Base-by-base conservation (phyloP, 2,888 invertebrate species). In the Tortricodes alternella region DNA sequence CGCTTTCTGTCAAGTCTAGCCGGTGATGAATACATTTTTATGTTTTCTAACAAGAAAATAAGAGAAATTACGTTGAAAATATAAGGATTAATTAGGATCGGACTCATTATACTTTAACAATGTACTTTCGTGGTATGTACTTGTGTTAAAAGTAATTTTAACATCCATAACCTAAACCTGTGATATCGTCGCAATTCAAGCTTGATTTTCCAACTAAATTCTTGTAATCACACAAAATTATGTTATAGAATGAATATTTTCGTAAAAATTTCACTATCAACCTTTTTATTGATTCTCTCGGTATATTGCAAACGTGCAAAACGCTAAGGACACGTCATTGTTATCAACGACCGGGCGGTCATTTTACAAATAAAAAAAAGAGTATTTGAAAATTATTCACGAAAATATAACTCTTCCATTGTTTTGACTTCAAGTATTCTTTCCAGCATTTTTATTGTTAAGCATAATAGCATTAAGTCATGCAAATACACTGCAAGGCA, bases 401-500 rank as follows among this genome's bases (percentile, higher is more conserved):
- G 2, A 35, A 35, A 35, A 18, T 16, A 9, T n/a, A n/a, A n/a
- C 9, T 27, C 27, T n/a, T 7, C 0, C 3, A 23, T 8, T 13
- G 11, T 13, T 23, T 7, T 15, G 2, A 21, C 2, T 15, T 24
- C 2, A 13, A 13, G 49, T 29, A 53, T 64, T 52, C 35, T 84
- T 85, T 51, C n/a, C 76, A 85, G 86, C 62, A 38, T 44, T 79
- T 19, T 60, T 85, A 55, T 48, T 78, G 38, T 29, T 87, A 66
- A 76, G 83, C 67, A 49, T 73, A 55, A 9, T 87, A 67, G 73
- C 73, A 9, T 24, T 78, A 11, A 75, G 76, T 68, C 71, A 77
- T 73, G 85, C 73, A 2, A 84, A 73, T 63, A 78, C 80, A 19
- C 72, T 90, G 16, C 87, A 85, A 70, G 80, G 78, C 51, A 85